Conservation (phyloP, 2,888 invertebrate species). For the Reticulitermes lucifugus region DNA sequence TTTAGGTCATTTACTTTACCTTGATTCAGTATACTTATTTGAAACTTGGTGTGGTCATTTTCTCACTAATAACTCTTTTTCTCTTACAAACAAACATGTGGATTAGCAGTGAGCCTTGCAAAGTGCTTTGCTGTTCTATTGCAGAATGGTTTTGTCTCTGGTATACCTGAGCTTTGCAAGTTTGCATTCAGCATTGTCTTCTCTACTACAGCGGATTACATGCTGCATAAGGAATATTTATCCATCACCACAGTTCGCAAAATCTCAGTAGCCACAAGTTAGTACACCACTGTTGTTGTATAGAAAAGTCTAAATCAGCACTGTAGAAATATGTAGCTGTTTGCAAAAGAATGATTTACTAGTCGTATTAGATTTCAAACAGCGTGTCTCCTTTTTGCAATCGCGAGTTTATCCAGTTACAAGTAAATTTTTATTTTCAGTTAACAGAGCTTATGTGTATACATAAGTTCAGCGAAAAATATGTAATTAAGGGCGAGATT, state of each 20-base stretch:
- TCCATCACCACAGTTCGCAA: conserved; percentile 54
- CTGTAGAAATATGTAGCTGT: background rate
- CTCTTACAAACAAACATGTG: too few species aligned
- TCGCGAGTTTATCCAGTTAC: background rate
- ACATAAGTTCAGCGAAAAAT: too few species aligned
- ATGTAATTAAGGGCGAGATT: too few species aligned
- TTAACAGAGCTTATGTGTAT: background rate
- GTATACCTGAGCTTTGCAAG: conserved; percentile 54
- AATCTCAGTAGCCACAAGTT: conserved; percentile 53
- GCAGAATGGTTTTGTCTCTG: conserved; percentile 55
- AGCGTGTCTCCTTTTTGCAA: background rate
- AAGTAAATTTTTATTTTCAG: background rate
- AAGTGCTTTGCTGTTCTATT: conserved; percentile 31
- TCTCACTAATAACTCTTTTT: too few species aligned
- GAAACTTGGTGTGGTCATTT: too few species aligned
- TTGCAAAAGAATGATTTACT: background rate
- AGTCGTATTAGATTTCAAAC: background rate
- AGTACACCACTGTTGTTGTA: conserved; percentile 38
- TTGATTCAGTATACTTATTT: too few species aligned
- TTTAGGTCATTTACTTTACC: too few species aligned
- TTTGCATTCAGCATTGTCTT: conserved; percentile 54
- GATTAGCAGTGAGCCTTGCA: too few species aligned
- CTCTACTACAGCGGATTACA: conserved; percentile 54
- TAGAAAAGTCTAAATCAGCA: background rate
- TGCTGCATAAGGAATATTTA: conserved; percentile 50